Conservation (phyloP, 2,888 invertebrate genomes). For the Drosophila eohydei region DNA sequence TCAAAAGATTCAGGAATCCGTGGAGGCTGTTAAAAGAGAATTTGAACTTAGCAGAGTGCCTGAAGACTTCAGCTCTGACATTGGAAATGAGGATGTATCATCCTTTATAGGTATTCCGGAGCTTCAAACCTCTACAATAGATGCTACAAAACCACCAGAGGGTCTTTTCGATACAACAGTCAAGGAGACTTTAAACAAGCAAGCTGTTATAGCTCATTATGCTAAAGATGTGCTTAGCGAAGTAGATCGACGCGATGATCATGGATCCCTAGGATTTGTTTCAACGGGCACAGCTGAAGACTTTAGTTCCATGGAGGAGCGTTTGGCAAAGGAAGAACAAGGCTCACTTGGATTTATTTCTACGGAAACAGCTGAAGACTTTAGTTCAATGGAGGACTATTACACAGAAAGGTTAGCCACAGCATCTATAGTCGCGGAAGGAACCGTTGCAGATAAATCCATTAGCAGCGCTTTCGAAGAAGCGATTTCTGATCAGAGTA, state of each 20-base stretch:
- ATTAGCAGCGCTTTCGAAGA: slow-evolving; percentile 67
- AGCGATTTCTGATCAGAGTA: slow-evolving; percentile 69
- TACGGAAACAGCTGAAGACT: slow-evolving; percentile 82
- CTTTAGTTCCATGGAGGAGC: slow-evolving; percentile 76
- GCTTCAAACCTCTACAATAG: slow-evolving; percentile 57
- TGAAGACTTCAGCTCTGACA: slow-evolving; percentile 61
- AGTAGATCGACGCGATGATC: slow-evolving; percentile 64
- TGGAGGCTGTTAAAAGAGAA: slow-evolving; percentile 90
- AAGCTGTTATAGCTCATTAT: slow-evolving; percentile 74
- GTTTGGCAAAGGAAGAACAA: slow-evolving; percentile 76
- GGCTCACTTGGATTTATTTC: slow-evolving; percentile 81
- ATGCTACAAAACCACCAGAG: slow-evolving; percentile 60
- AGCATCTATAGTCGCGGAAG: slow-evolving; percentile 65
- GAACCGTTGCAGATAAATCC: slow-evolving; percentile 49
- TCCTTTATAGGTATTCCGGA: slow-evolving; percentile 82
- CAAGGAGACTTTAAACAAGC: slow-evolving; percentile 71
- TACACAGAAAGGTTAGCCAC: slow-evolving; percentile 77
- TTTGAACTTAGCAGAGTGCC: slow-evolving; percentile 89
- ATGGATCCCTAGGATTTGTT: slow-evolving; percentile 78
- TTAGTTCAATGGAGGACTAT: slow-evolving; percentile 83
- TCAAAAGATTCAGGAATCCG: slow-evolving; percentile 89
- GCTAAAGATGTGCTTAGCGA: slow-evolving; percentile 59
- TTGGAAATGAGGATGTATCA: slow-evolving; percentile 71
- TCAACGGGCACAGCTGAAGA: slow-evolving; percentile 81
- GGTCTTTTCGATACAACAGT: slow-evolving; percentile 62